Conservation (phyloP, 2,113 vertebrate genomes). For the Patagioenas fasciata region DNA sequence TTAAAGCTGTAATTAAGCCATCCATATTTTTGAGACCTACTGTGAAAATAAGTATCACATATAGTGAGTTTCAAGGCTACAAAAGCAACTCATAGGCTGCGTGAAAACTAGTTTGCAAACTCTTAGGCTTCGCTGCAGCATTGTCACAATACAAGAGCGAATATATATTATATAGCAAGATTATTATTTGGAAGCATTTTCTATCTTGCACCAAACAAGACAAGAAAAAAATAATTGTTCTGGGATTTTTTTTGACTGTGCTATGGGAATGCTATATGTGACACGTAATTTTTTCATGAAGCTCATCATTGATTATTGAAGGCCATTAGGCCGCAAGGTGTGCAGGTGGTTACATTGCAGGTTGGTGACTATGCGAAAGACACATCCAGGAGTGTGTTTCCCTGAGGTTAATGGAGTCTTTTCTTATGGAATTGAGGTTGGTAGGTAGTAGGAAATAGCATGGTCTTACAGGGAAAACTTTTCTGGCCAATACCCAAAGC, state of each 20-base stretch:
- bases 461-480: neutral
- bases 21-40: constrained; percentile 23
- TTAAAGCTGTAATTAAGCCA: constrained; percentile 61
- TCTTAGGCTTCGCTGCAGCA: neutral
- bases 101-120: neutral
- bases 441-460: neutral
- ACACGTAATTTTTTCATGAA: neutral
- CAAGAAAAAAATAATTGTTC: neutral
- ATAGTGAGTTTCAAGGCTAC: neutral
- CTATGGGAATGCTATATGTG: neutral
- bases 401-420: neutral
- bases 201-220: neutral
- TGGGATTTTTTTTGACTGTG: neutral
- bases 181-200: neutral
- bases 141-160: neutral
- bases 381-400: neutral
- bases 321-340: neutral
- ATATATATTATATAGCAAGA: neutral
- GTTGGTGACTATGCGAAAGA: neutral
- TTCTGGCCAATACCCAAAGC: too few relatives aligned
- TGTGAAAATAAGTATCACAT: neutral
- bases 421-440: neutral
- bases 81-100: neutral
- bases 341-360: neutral
- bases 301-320: neutral